Conservation (phyloP, 2,888 invertebrate species). For the Labia minor region DNA sequence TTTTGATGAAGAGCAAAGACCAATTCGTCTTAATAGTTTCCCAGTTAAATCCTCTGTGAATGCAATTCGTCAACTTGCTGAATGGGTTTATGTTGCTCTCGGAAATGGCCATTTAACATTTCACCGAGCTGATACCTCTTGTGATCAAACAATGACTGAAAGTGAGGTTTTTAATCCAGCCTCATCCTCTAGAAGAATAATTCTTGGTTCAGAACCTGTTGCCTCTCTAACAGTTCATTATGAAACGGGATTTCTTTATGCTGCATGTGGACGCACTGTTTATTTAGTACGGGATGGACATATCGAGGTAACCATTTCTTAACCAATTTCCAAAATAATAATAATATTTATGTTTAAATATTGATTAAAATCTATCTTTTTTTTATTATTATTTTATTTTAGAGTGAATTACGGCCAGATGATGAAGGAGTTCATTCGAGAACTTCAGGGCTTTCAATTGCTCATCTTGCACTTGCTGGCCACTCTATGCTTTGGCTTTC, state of each 20-base stretch:
- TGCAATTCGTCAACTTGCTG: slow-evolving; percentile 72
- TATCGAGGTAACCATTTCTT: not conserved
- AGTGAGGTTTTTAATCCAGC: not conserved
- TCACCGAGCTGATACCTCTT: not conserved
- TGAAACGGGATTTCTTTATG: slow-evolving; percentile 59
- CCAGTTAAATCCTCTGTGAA: slow-evolving; percentile 58
- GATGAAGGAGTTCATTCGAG: not conserved
- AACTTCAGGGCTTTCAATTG: not conserved
- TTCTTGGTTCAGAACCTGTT: slow-evolving; percentile 59
- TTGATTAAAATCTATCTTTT: too few relatives aligned
- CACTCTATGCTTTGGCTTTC: not conserved
- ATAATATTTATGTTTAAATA: not conserved
- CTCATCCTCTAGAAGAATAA: slow-evolving; percentile 35
- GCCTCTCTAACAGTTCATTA: slow-evolving; percentile 48
- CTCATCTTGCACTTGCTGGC: not conserved
- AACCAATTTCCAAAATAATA: slow-evolving; percentile 53
- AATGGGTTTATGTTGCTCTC: slow-evolving; percentile 79
- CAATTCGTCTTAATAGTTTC: slow-evolving; percentile 45
- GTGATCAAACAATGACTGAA: not conserved
- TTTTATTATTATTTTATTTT: not conserved
- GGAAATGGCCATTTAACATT: slow-evolving; percentile 59
- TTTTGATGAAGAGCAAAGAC: slow-evolving; percentile 36
- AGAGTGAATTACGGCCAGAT: not conserved
- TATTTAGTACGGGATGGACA: not conserved
- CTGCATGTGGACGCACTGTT: slow-evolving; percentile 58